Percentiles rank a stretch among this genome's conserved stretches.
phyloP scores from a whole-genome alignment of 2,113 vertebrate genomes.

The Cichladusa arquata region DNA sequence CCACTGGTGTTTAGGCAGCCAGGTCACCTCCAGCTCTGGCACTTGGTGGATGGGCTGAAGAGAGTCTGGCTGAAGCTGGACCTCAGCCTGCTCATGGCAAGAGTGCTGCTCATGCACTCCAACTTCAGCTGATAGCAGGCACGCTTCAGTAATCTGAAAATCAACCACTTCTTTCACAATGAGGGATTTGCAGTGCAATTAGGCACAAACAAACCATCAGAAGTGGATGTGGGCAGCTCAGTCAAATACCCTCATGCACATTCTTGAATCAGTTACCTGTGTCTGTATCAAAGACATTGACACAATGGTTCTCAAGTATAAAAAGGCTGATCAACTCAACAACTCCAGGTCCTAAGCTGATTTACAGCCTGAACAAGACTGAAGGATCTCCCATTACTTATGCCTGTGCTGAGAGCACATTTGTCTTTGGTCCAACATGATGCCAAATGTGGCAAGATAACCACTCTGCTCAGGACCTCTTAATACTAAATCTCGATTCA shows the following conservation, averaged over 20 bases:
- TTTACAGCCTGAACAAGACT: neutral
- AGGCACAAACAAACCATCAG: neutral
- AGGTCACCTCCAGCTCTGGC: neutral
- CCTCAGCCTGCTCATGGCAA: neutral
- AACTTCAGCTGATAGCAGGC: neutral
- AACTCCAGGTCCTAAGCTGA: neutral
- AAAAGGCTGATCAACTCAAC: neutral
- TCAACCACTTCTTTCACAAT: neutral
- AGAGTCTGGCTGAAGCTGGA: neutral
- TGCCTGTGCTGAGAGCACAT: neutral
- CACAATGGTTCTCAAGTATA: neutral
- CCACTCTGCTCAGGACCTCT: neutral
- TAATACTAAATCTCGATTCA: neutral
- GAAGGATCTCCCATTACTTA: neutral
- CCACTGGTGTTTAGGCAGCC: neutral
- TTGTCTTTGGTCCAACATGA: neutral
- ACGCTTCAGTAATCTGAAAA: neutral
- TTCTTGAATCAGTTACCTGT: neutral
- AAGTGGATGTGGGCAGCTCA: neutral
- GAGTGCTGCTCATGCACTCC: neutral
- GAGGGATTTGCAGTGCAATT: neutral
- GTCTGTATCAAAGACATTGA: neutral
- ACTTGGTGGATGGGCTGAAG: neutral
- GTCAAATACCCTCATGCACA: rapidly evolving
- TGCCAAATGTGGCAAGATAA: neutral